These are phyloP conservation scores for Pyrocephalus nanus DNA, from an alignment of 2,797 vertebrate species.

Conservation along the genomic window DNA sequence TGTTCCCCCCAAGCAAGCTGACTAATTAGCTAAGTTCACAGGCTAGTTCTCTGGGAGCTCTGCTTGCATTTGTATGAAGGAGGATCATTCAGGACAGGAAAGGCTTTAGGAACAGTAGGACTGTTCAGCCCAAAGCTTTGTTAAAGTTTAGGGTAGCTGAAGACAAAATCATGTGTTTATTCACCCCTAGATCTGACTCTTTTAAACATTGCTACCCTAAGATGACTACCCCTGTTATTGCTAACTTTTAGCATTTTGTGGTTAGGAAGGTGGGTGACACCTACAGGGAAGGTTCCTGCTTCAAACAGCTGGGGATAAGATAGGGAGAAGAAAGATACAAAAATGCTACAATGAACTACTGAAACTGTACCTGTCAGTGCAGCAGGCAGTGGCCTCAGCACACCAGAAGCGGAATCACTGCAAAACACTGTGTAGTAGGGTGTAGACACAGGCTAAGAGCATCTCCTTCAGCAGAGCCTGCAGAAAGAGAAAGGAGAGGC, in stretches of 20 bases:
- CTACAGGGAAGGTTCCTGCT: neutral
- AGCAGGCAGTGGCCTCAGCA: neutral
- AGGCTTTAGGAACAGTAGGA: neutral
- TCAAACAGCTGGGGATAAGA: neutral
- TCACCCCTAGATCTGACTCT: neutral
- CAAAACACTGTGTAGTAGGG: neutral
- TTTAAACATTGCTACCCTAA: neutral
- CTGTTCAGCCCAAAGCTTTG: neutral
- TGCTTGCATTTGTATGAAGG: neutral
- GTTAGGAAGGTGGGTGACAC: neutral
- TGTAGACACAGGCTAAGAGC: neutral
- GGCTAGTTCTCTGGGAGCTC: neutral
- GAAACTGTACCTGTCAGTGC: neutral
- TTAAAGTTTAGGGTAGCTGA: neutral
- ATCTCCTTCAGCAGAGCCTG: neutral
- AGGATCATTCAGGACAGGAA: neutral
- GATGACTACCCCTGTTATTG: neutral
- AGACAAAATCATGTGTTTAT: neutral
- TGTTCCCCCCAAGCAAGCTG: neutral
- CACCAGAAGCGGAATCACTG: neutral
- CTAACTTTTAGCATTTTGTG: neutral
- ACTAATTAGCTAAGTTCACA: slow-evolving; percentile 15
- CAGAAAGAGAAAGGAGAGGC: neutral
- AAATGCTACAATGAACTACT: neutral
- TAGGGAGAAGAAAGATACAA: neutral